Evolutionary conservation across 2,888 invertebrate species (phyloP).

Genomic region (Drosophila heteroneura): DNA sequence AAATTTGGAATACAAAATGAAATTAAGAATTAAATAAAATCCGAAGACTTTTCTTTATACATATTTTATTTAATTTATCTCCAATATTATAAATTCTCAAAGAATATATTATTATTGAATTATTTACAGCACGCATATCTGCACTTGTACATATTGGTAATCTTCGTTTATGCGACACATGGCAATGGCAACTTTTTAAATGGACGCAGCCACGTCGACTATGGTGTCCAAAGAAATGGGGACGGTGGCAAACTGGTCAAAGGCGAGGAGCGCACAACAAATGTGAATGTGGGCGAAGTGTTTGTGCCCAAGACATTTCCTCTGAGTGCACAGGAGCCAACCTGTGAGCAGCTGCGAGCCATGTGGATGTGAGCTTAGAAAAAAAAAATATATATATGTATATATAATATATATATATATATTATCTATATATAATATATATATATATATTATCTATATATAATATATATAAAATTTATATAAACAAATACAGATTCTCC

Average conservation of each 20-base stretch:
- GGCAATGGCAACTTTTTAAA: conserved; percentile 57
- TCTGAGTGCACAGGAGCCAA: conserved; percentile 88
- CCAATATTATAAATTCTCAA: not conserved
- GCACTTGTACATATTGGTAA: conserved; percentile 51
- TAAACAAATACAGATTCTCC: conserved; percentile 87
- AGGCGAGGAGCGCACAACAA: conserved; percentile 29
- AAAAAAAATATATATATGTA: not conserved
- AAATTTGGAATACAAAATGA: not conserved
- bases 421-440: not conserved
- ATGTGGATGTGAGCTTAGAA: conserved; percentile 91
- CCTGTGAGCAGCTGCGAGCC: conserved; percentile 93
- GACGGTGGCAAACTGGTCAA: conserved; percentile 53
- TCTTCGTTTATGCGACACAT: conserved; percentile 39
- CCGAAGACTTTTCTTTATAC: too few species aligned
- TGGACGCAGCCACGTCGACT: conserved; percentile 48
- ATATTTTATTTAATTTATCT: not conserved
- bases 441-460: not conserved
- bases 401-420: not conserved
- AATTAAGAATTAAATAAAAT: not conserved
- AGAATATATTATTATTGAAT: not conserved
- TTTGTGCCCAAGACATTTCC: conserved; percentile 82
- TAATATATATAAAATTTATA: too few species aligned
- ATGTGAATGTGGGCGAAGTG: conserved; percentile 72
- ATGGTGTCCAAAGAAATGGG: conserved; percentile 32
- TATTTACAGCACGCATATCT: conserved; percentile 51